A percentile compares a stretch with the other conserved stretches of the same genome.
Conservation (phyloP, 2,797 vertebrate genomes). For the Spinibarbus caldwelli region DNA sequence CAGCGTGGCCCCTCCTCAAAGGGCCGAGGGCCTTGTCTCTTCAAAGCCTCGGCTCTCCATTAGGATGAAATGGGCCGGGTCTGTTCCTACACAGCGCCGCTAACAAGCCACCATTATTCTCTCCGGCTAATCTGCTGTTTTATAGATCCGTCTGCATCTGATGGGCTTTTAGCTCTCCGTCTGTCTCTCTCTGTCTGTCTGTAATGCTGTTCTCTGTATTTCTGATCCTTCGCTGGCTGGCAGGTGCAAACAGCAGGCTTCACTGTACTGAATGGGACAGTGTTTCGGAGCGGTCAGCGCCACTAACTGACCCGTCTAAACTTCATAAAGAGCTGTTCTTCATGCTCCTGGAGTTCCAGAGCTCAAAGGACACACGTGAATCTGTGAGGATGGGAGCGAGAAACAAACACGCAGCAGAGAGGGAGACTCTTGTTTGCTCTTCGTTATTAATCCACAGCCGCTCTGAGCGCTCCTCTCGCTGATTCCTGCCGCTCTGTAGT, state of each 20-base stretch:
- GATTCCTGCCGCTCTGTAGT: too few relatives aligned
- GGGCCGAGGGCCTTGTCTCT: conserved; percentile 55
- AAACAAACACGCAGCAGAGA: background rate
- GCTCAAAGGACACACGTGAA: background rate
- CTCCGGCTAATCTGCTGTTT: conserved; percentile 43
- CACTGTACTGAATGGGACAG: conserved; percentile 46
- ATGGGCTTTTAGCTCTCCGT: conserved; percentile 6
- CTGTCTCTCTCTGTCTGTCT: background rate
- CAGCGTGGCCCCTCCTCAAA: conserved; percentile 56
- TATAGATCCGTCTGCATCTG: conserved; percentile 18
- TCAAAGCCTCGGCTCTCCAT: conserved; percentile 63
- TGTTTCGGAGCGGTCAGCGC: conserved; percentile 36
- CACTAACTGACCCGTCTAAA: conserved; percentile 50
- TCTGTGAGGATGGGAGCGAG: background rate
- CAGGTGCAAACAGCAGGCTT: conserved; percentile 22
- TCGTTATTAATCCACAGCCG: too few relatives aligned
- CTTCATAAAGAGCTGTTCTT: conserved; percentile 46
- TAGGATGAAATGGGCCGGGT: conserved; percentile 57
- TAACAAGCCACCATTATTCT: conserved; percentile 59
- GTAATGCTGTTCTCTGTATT: background rate
- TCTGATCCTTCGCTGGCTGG: conserved; percentile 17
- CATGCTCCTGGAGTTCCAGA: conserved; percentile 42
- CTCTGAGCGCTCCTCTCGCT: too few relatives aligned
- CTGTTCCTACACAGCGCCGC: background rate
- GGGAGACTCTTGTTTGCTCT: background rate